Conservation (phyloP, 1,140 invertebrate species). For the Pogonognathellus flavescens region DNA sequence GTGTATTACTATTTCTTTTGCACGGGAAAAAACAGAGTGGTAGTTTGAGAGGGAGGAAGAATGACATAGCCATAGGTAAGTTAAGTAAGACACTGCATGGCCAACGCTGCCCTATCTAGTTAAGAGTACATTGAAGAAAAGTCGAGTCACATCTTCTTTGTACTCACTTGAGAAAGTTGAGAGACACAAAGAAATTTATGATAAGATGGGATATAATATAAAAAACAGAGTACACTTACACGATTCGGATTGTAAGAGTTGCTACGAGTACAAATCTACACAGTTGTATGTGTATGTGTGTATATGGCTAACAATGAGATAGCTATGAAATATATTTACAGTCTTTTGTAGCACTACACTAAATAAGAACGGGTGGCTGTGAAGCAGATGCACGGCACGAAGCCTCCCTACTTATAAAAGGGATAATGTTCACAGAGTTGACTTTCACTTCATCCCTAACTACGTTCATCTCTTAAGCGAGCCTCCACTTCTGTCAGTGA, state of each 20-base stretch:
- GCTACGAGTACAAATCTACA: too few species aligned
- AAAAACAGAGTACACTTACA: conserved; percentile 33
- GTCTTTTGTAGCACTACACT: not conserved
- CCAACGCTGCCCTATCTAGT: not conserved
- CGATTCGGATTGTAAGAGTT: conserved; percentile 8
- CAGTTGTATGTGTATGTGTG: too few species aligned
- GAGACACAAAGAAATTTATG: conserved; percentile 65
- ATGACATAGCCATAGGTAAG: too few species aligned
- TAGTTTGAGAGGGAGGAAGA: not conserved
- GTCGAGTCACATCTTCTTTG: conserved; percentile 25
- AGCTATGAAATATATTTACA: not conserved
- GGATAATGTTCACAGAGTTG: conserved; percentile 27
- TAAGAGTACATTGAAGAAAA: not conserved
- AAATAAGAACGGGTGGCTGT: not conserved
- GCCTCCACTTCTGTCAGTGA: not conserved
- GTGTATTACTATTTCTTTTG: too few species aligned
- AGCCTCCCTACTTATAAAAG: not conserved
- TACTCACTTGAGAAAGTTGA: conserved; percentile 56
- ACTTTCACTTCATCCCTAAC: conserved; percentile 42
- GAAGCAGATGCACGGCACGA: too few species aligned
- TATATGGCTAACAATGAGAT: not conserved
- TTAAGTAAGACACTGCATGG: too few species aligned
- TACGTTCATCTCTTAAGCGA: conserved; percentile 8
- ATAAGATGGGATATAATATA: conserved; percentile 64
- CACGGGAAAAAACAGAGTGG: too few species aligned